Evolutionary conservation across 1,140 invertebrate species (phyloP).

Genomic region (Helicoverpa armigera): DNA sequence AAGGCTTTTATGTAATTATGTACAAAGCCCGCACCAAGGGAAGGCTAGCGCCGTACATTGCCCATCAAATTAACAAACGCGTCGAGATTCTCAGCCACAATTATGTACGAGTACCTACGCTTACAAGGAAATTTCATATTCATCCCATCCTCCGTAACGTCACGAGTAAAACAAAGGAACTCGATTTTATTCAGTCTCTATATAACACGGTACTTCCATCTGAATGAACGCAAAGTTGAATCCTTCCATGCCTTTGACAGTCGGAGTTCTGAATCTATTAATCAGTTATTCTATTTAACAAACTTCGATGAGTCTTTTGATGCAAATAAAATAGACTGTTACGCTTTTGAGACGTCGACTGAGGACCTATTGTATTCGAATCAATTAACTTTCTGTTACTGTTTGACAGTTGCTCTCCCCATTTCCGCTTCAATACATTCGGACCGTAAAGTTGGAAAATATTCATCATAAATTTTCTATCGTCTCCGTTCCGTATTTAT

Average conservation of each 20-base stretch:
- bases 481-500: slow-evolving; percentile 8
- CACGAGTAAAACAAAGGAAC: slow-evolving; percentile 41
- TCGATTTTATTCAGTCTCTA: slow-evolving; percentile 39
- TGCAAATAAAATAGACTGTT: slow-evolving; percentile 55
- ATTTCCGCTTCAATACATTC: slow-evolving; percentile 49
- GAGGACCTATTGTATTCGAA: slow-evolving; percentile 50
- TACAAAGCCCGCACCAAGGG: slow-evolving; percentile 18
- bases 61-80: slow-evolving; percentile 39
- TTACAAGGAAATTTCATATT: slow-evolving; percentile 29
- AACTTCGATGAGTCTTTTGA: slow-evolving; percentile 53
- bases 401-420: slow-evolving; percentile 52
- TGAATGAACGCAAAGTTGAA: slow-evolving; percentile 45
- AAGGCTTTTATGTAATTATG: slow-evolving; percentile 38
- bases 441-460: slow-evolving; percentile 50
- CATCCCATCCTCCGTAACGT: slow-evolving; percentile 33
- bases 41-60: slow-evolving; percentile 35
- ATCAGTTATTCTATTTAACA: slow-evolving; percentile 55
- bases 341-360: slow-evolving; percentile 42
- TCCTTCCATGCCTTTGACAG: slow-evolving; percentile 49
- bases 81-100: slow-evolving; percentile 36
- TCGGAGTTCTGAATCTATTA: slow-evolving; percentile 52
- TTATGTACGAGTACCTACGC: slow-evolving; percentile 31
- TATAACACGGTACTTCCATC: slow-evolving; percentile 25
- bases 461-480: slow-evolving; percentile 45
- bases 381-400: slow-evolving; percentile 57